A percentile compares a stretch with the other conserved stretches of the same genome.
These are phyloP conservation scores for Caradrina kadenii DNA, from an alignment of 2,888 invertebrate genomes.

Conservation along the genomic window DNA sequence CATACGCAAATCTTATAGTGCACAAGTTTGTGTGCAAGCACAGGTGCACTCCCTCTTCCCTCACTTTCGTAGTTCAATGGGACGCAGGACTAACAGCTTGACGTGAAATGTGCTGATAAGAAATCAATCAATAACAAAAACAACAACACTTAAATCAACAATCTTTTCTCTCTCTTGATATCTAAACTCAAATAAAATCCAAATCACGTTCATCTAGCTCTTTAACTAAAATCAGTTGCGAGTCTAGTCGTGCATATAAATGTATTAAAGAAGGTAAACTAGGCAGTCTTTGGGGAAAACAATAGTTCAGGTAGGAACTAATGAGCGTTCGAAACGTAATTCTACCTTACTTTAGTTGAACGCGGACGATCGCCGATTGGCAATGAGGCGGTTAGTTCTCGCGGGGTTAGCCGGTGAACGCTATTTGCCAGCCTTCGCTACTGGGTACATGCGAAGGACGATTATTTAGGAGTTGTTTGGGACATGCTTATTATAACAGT, in stretches of 20 bases:
- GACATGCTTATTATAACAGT: background rate
- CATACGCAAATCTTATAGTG: no score
- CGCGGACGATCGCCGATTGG: conserved; percentile 55
- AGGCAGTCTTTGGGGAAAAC: conserved; percentile 41
- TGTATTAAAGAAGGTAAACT: conserved; percentile 23
- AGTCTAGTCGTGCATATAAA: conserved; percentile 15
- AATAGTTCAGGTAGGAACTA: conserved; percentile 38
- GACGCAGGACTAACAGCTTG: no score
- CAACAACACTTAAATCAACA: no score
- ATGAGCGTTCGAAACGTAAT: conserved; percentile 52
- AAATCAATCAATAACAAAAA: no score
- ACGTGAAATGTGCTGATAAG: no score
- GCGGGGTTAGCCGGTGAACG: conserved; percentile 31
- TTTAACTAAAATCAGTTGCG: conserved; percentile 1
- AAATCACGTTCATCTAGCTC: background rate
- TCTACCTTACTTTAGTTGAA: conserved; percentile 43
- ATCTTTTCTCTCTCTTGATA: background rate
- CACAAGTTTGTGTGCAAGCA: no score
- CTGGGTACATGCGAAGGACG: conserved; percentile 12
- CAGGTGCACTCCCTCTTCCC: no score
- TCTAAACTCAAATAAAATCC: no score
- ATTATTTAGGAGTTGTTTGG: conserved; percentile 10
- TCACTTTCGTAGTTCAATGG: no score
- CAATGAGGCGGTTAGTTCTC: conserved; percentile 60
- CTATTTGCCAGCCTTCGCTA: conserved; percentile 19